A percentile compares a stretch with the other conserved stretches of the same genome.
Conservation (phyloP, 1,140 invertebrate genomes). For the Drosophila tani region DNA sequence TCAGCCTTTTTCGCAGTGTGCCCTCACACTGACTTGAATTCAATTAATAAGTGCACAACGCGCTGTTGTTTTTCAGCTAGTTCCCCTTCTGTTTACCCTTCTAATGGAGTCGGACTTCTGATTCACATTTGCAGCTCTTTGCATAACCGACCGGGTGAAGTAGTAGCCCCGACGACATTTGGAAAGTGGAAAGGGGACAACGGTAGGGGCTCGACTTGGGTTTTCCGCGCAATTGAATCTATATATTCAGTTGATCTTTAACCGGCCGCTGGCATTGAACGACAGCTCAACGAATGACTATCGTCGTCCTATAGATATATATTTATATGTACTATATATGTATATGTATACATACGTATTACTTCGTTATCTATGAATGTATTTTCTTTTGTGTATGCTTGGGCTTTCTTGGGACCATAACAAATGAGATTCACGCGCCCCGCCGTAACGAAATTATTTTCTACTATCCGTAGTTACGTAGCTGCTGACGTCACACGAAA, state of each 20-base stretch:
- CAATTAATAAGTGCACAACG: slow-evolving; percentile 43
- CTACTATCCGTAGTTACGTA: not conserved
- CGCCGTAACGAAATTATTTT: slow-evolving; percentile 4
- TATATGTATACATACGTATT: not conserved
- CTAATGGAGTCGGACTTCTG: slow-evolving; percentile 66
- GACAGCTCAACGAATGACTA: not conserved
- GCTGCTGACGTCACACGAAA: slow-evolving; percentile 45
- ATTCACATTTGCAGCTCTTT: slow-evolving; percentile 51
- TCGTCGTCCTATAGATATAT: not conserved
- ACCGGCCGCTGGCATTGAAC: slow-evolving; percentile 24
- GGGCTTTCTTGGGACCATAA: slow-evolving; percentile 41
- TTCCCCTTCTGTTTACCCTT: slow-evolving; percentile 54
- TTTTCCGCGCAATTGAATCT: slow-evolving; percentile 42
- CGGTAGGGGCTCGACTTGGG: slow-evolving; percentile 38
- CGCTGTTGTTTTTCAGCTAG: slow-evolving; percentile 18
- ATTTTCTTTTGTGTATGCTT: slow-evolving; percentile 27
- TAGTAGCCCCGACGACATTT: slow-evolving; percentile 21
- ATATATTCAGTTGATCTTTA: slow-evolving; percentile 41
- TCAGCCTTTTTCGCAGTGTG: slow-evolving; percentile 3
- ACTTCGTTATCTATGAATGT: slow-evolving; percentile 12
- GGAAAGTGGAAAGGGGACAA: slow-evolving; percentile 9
- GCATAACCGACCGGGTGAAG: slow-evolving; percentile 40
- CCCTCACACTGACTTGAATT: slow-evolving; percentile 20
- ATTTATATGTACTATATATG: not conserved
- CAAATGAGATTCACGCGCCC: slow-evolving; percentile 60